Base-by-base conservation (phyloP, 2,113 vertebrate genomes). In the Talpa occidentalis region DNA sequence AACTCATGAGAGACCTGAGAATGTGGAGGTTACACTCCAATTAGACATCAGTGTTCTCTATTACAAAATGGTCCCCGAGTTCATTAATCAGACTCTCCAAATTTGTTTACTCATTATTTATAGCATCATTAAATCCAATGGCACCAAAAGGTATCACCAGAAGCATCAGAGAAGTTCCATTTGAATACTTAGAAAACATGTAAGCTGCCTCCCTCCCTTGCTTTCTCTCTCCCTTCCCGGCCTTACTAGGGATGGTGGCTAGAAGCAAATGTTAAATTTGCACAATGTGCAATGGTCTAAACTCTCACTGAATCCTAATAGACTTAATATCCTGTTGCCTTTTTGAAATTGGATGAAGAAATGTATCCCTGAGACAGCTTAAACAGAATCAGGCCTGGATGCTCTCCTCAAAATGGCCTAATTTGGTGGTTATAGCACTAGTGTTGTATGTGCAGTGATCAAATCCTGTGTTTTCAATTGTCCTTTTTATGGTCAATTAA, bases 401-500 rank as follows among this genome's bases (percentile, higher is more conserved):
- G 35, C 42, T 88, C 2, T 14, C 49, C 1, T 1, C 74, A 69
- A 87, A 95, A 88, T 73, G 78, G 59, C 74, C 92, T 73, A 17
- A 94, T 97, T 92, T 79, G 88, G 73, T 94, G 69, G 91, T 80
- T 81, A 86, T 6, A 11, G 49, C 2, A 0, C 14, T 3, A 17
- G 44, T 8, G n/a, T 54, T 91, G 37, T 62, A 69, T 88, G 60
- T 37, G 44, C 81, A 21, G 16, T 49, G 84, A 92, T 93, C 94
- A 96, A 90, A 86, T 52, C 67, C 88, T 84, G 16, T 95, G 90
- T 94, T 96, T 97, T 74, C 94, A 94, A 35, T 96, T 96, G 90
- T 94, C 92, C 85, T 77, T 97, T 97, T 96, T 95, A 97, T 97
- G 96, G 93, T 86, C 94, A 96, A 92, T 97, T 95, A 97, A 94